Conservation (phyloP, 2,113 vertebrate genomes). For the Hirundichthys speculiger region DNA sequence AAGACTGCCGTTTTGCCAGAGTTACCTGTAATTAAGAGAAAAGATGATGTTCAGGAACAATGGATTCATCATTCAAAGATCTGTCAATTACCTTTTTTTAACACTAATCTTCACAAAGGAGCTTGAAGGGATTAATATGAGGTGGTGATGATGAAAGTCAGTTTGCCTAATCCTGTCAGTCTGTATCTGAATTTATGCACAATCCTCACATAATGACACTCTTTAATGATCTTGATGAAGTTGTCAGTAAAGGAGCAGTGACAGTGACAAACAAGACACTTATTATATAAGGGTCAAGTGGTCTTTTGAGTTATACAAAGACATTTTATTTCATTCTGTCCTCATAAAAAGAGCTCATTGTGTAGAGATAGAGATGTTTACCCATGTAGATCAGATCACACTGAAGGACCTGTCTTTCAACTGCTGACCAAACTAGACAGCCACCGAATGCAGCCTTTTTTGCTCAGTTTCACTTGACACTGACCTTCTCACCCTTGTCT, state of each 20-base stretch:
- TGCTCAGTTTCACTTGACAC: constrained; percentile 60
- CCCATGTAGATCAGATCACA: constrained; percentile 13
- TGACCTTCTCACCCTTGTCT: constrained; percentile 48
- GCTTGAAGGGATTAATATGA: constrained; percentile 40
- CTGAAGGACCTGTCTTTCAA: constrained; percentile 6
- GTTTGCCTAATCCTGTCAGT: constrained; percentile 46
- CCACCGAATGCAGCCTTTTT: constrained; percentile 44
- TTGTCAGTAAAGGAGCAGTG: constrained; percentile 16
- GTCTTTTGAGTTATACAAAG: neutral
- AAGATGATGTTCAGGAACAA: constrained; percentile 7
- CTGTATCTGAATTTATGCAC: constrained; percentile 47
- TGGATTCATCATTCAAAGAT: constrained; percentile 1
- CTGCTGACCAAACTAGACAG: constrained; percentile 18
- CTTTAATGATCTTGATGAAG: constrained; percentile 42
- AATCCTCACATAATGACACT: constrained; percentile 35
- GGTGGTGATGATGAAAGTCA: constrained; percentile 54
- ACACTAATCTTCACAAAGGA: constrained; percentile 39
- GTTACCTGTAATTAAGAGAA: constrained; percentile 18
- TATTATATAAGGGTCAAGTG: constrained; percentile 4
- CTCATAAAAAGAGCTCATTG: neutral
- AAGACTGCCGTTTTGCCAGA: constrained; percentile 7
- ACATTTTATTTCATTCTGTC: constrained; percentile 1
- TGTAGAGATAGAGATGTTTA: constrained; percentile 1
- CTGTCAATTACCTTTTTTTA: constrained; percentile 39
- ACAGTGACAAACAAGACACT: neutral